Base-by-base conservation (phyloP, 2,888 invertebrate species). In the Cephus pulcher region DNA sequence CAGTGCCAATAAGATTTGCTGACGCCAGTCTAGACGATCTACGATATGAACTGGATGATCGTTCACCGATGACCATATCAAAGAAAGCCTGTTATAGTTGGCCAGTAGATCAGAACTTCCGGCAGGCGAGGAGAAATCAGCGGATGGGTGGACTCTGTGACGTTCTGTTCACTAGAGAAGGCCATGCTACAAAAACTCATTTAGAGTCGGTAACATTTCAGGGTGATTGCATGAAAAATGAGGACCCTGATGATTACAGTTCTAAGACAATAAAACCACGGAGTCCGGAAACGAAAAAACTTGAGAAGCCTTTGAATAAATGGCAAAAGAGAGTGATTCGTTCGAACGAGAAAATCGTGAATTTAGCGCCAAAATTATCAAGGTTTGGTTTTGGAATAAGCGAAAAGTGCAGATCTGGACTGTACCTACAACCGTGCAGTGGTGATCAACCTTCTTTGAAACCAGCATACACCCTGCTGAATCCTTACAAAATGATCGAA, bases 371-470 rank as follows among this genome's bases (percentile, higher is more conserved):
- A 12, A 87, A 87, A 82, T 80, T 89, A 77, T 88, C 89, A 11
- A 89, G 93, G 70, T 93, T 93, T 82, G 93, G 92, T 3, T 86
- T 88, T 23, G 93, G 93, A 0, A 85, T 93, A 1, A 84, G 89
- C 0, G 93, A 93, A 82, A 92, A 92, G 73, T 93, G 93, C 82
- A 85, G 82, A 15, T 91, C 92, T 1, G 91, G 91, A 2, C 87
- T 93, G 2, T 92, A 91, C 78, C 86, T 93, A 3, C 86, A 85
- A 4, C 85, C 87, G 3, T 83, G 77, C 69, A 78, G 80, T 34
- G 81, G 82, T 4, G 82, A 85, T 75, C 80, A 71, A 4, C 76
- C 34, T 34, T 71, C 15, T 71, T 34, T 30, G 23, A 34, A 71
- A 30, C 69, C 77, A 9, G 73, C 75, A 34, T 78, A 79, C 15